A percentile compares a stretch with the other conserved stretches of the same genome.
These are phyloP conservation scores for Diadumene lineata DNA, from an alignment of 92 coral and sea anemone genomes.

Conservation along the genomic window DNA sequence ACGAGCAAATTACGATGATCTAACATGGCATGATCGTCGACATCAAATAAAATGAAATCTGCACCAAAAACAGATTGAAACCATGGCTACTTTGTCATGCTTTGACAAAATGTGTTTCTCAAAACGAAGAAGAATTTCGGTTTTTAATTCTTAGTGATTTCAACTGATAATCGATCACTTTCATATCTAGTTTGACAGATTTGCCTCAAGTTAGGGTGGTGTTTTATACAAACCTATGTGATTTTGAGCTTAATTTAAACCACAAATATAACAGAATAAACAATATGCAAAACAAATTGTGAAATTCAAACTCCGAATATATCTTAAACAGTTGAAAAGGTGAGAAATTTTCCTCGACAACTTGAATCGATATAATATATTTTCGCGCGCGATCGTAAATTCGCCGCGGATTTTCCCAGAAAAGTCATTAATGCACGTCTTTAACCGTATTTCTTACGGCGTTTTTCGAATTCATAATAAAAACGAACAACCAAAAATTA, in stretches of 20 bases:
- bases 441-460: background rate
- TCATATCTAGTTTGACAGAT: no score
- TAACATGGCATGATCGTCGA: slow-evolving; percentile 2
- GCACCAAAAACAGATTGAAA: background rate
- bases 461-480: background rate
- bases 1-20: slow-evolving; percentile 1
- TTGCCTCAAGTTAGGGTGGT: no score
- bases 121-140: no score
- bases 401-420: background rate
- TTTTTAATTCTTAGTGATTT: no score
- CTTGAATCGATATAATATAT: background rate
- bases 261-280: no score
- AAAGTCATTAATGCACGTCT: background rate
- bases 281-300: no score
- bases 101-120: no score
- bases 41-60: background rate
- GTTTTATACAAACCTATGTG: no score
- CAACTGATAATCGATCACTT: no score
- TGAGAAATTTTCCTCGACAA: background rate
- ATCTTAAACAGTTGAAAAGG: no score
- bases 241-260: no score
- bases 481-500: background rate
- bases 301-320: no score
- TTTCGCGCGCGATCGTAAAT: background rate
- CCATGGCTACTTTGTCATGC: background rate